phyloP scores from a whole-genome alignment of 2,888 invertebrate species.

The Trachelus stipa region DNA sequence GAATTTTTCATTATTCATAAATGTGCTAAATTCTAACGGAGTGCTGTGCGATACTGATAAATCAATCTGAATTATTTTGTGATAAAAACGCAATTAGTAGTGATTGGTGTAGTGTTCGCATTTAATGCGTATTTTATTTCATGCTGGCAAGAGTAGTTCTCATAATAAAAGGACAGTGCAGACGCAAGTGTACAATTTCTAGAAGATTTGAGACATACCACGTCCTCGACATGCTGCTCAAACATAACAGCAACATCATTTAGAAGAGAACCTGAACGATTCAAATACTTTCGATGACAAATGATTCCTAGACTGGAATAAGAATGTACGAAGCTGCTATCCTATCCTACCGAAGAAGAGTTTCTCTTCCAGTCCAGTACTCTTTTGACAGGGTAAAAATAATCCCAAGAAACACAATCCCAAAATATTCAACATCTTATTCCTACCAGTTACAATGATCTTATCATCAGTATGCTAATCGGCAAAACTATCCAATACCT shows the following conservation, averaged over 20 bases:
- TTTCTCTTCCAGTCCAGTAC: neutral
- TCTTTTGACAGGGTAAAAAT: constrained; percentile 30
- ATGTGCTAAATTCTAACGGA: neutral
- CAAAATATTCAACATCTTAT: neutral
- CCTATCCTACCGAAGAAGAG: neutral
- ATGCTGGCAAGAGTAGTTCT: neutral
- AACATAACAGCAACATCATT: neutral
- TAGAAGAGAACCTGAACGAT: neutral
- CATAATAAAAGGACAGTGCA: neutral
- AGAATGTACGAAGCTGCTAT: neutral
- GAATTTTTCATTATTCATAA: neutral
- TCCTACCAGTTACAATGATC: neutral
- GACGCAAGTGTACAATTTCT: neutral
- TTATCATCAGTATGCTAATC: neutral
- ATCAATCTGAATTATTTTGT: neutral
- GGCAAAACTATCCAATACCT: neutral
- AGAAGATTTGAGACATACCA: neutral
- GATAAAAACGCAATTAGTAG: neutral
- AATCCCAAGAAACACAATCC: neutral
- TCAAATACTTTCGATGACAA: neutral
- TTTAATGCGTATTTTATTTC: neutral
- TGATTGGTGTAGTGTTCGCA: neutral
- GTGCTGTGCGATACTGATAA: neutral
- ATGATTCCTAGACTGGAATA: neutral
- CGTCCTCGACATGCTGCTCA: neutral